Evolutionary conservation across 2,797 vertebrate genomes (phyloP), one percentile per base, ranked within the genome.

Genomic region (Dryobates pubescens): DNA sequence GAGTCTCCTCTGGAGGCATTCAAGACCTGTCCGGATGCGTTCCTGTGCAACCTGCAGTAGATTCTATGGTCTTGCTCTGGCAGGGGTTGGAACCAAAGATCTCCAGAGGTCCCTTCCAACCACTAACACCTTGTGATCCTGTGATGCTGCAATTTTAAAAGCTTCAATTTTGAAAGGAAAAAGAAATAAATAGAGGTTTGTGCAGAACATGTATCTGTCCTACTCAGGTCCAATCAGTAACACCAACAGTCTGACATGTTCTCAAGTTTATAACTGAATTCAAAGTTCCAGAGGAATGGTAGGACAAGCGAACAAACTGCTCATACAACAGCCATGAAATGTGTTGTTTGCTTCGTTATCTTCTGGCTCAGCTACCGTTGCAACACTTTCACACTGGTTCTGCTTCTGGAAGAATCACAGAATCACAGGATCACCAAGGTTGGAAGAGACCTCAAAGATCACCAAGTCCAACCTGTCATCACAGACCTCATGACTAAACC

Each of bases 251-350:
- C 7, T 56, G 62, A 59, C 3, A 20, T 18, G 23, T 8, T 43
- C 9, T 57, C 27, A 71, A 38, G 14, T 68, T 65, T 83, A 29
- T 69, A 49, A 57, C 6, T 34, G 54, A 54, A 32, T 51, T 80
- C 3, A 4, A 36, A 82, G 11, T 91, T 82, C 29, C 8, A 3
- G 19, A 49, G 24, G 51, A 69, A 79, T 8, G 11, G n/a, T 19
- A 87, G 69, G 19, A 23, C 23, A 69, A 15, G 4, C 6, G 75
- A 83, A 86, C 4, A 57, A 82, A 7, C 15, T 36, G 32, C 30
- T 74, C 24, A 45, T 36, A 41, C 0, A 1, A 62, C 12, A 58
- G 6, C 3, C 30, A 51, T 1, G 0, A 36, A 51, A 27, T 4
- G 3, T 4, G 2, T 26, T 74, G 20, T 45, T 85, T 74, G 17